Evolutionary conservation across 2,797 vertebrate species (phyloP).

Genomic region (Ara ararauna): DNA sequence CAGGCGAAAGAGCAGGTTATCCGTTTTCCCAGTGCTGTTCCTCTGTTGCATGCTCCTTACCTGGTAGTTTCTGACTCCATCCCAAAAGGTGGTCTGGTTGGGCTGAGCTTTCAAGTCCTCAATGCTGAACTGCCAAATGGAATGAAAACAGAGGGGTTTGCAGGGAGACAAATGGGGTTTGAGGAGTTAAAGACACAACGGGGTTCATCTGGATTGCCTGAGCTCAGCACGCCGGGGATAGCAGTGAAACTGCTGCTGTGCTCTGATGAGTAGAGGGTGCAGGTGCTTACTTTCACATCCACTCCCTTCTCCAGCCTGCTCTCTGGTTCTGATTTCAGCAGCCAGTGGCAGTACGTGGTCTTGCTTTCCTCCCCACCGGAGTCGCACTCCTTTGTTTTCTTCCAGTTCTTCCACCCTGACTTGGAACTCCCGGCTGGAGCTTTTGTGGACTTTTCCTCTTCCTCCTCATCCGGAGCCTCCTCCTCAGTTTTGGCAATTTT

Average conservation of each 20-base stretch:
- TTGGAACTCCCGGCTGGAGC: constrained; percentile 27
- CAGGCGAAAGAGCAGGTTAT: background rate
- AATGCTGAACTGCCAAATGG: constrained; percentile 88
- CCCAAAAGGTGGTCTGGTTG: constrained; percentile 91
- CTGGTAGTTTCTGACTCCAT: constrained; percentile 97
- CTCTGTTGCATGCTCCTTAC: constrained; percentile 65
- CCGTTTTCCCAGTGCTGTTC: background rate
- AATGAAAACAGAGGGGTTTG: background rate
- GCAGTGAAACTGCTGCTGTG: background rate
- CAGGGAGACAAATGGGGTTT: background rate
- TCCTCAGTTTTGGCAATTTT: constrained; percentile 67
- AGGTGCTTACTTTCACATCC: constrained; percentile 88
- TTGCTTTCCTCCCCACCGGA: constrained; percentile 39
- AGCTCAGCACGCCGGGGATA: background rate
- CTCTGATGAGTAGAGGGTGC: background rate
- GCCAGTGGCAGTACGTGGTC: constrained; percentile 80
- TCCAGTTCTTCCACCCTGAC: constrained; percentile 44
- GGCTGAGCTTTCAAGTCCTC: constrained; percentile 92
- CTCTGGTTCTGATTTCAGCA: constrained; percentile 98
- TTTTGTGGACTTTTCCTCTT: constrained; percentile 20
- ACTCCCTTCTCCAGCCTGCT: constrained; percentile 92
- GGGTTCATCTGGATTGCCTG: background rate
- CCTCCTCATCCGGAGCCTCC: background rate
- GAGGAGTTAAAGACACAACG: background rate
- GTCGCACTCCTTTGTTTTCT: constrained; percentile 42